Percentiles rank a stretch among this genome's conserved stretches.
phyloP scores from a whole-genome alignment of 2,113 vertebrate species.

The Hiodon alosoides region DNA sequence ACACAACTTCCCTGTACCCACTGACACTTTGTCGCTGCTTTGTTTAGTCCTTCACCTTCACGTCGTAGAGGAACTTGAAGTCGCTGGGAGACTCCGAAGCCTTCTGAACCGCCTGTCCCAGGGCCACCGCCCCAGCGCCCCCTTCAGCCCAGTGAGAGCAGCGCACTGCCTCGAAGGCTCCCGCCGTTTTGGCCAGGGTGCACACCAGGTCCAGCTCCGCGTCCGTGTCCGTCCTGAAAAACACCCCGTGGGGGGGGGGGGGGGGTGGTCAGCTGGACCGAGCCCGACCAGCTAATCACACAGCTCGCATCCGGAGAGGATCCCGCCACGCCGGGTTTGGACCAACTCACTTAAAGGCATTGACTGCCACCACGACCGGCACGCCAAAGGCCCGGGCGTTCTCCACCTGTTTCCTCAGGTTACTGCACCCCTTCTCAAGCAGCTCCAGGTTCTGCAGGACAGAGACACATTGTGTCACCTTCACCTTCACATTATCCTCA shows the following conservation, averaged over 20 bases:
- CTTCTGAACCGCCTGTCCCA: conserved; percentile 79
- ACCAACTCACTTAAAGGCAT: conserved; percentile 84
- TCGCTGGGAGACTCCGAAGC: conserved; percentile 76
- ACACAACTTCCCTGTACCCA: too few relatives aligned
- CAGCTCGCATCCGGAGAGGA: not conserved
- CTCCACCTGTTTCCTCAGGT: conserved; percentile 90
- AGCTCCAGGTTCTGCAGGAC: conserved; percentile 76
- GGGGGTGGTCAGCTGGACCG: not conserved
- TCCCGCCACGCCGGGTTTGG: not conserved
- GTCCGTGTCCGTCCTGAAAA: conserved; percentile 77
- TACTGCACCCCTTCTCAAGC: conserved; percentile 85
- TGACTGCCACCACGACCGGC: conserved; percentile 90
- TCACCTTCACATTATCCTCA: not conserved
- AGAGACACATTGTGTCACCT: not conserved
- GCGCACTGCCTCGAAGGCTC: conserved; percentile 86
- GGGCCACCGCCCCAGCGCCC: conserved; percentile 75
- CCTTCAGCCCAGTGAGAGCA: conserved; percentile 94
- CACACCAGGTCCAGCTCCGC: conserved; percentile 81
- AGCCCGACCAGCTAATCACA: too few relatives aligned
- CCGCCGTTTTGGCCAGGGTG: conserved; percentile 73
- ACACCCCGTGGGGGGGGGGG: not conserved
- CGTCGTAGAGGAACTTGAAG: conserved; percentile 87
- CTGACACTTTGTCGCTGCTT: too few relatives aligned
- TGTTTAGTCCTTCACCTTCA: conserved; percentile 63
- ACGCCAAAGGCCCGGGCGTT: conserved; percentile 85